A percentile compares a stretch with the other conserved stretches of the same genome.
These are phyloP conservation scores for Helostoma temminkii DNA, from an alignment of 2,797 vertebrate species.

Conservation along the genomic window DNA sequence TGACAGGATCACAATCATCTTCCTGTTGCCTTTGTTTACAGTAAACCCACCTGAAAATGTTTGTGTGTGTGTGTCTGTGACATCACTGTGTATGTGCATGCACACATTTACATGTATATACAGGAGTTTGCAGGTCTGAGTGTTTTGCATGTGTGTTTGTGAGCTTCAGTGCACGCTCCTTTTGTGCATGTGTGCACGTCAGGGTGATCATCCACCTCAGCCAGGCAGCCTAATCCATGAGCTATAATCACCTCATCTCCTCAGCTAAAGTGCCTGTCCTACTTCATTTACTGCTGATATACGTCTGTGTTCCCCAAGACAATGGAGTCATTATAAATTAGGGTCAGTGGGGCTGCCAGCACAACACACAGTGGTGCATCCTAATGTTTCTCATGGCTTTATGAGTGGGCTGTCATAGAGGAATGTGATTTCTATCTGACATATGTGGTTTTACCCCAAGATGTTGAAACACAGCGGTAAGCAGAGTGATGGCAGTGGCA, in stretches of 20 bases:
- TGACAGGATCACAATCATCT: not conserved
- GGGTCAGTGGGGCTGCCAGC: conserved; percentile 69
- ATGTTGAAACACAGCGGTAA: not conserved
- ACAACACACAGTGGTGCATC: conserved; percentile 58
- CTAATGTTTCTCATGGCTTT: conserved; percentile 63
- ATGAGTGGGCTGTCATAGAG: conserved; percentile 33
- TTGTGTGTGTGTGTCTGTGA: conserved; percentile 32
- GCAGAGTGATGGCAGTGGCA: not conserved
- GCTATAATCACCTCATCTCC: conserved; percentile 79
- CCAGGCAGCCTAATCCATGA: conserved; percentile 75
- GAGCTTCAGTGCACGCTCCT: not conserved
- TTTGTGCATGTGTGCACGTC: conserved; percentile 11
- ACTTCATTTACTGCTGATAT: conserved; percentile 74
- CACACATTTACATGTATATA: not conserved
- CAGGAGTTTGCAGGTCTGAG: conserved; percentile 22
- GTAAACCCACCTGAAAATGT: conserved; percentile 46
- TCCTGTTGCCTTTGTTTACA: conserved; percentile 44
- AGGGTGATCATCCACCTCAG: conserved; percentile 57
- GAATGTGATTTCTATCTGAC: conserved; percentile 20
- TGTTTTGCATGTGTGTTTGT: not conserved
- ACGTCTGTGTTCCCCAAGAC: conserved; percentile 74
- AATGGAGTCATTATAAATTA: conserved; percentile 79
- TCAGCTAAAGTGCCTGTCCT: conserved; percentile 75
- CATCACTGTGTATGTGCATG: conserved; percentile 16
- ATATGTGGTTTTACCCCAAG: conserved; percentile 1